These are phyloP conservation scores for Hypomecis punctinalis DNA, from an alignment of 2,888 invertebrate species.

Conservation along the genomic window DNA sequence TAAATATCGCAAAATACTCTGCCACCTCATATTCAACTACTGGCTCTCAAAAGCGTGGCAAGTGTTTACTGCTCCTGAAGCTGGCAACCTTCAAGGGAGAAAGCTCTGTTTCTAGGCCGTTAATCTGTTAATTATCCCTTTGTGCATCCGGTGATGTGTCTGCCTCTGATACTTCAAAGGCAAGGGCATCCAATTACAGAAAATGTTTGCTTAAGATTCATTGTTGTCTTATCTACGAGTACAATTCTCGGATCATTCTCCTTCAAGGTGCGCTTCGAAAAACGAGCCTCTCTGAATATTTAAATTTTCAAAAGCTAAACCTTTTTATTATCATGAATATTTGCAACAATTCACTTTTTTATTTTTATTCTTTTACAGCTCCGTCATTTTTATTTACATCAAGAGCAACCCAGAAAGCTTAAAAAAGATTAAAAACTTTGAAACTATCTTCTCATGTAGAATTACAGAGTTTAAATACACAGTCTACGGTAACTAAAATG, in stretches of 20 bases:
- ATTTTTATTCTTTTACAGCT: no score
- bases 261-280: conserved; percentile 47
- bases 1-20: no score
- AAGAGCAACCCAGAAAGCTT: no score
- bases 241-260: conserved; percentile 46
- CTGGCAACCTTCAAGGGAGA: conserved; percentile 16
- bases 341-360: no score
- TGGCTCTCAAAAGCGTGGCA: not conserved
- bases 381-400: no score
- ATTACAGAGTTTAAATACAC: no score
- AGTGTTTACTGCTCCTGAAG: not conserved
- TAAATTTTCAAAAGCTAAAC: conserved; percentile 14
- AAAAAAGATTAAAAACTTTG: no score
- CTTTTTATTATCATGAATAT: conserved; percentile 29
- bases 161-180: conserved; percentile 50
- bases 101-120: conserved; percentile 36
- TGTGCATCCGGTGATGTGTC: conserved; percentile 46
- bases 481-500: no score
- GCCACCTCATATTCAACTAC: no score
- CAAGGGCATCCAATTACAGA: conserved; percentile 40
- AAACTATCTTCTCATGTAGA: no score
- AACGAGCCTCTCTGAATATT: conserved; percentile 41
- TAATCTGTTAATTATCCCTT: conserved; percentile 52
- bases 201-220: conserved; percentile 54
- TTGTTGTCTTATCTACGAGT: conserved; percentile 53